Percentiles rank a stretch among this genome's conserved stretches.
phyloP scores from a whole-genome alignment of 2,888 invertebrate genomes.

The Xanthostigma xanthostigma region DNA sequence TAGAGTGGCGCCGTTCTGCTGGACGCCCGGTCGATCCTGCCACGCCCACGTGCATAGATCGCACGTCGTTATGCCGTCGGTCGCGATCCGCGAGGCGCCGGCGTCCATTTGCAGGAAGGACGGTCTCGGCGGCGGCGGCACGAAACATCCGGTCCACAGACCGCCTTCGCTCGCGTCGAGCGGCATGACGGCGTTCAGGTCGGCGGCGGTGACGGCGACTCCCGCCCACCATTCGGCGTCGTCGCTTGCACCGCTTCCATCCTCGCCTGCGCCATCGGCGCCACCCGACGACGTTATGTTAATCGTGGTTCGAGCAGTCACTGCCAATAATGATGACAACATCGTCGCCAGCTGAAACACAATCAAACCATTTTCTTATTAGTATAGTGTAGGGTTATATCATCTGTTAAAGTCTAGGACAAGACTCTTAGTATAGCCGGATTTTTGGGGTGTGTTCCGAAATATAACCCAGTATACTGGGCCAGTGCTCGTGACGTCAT shows the following conservation, averaged over 20 bases:
- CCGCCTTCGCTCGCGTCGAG: constrained; percentile 25
- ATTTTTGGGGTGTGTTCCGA: too few relatives aligned
- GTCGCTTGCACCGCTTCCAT: constrained; percentile 7
- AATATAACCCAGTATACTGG: too few relatives aligned
- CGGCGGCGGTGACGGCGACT: constrained; percentile 16
- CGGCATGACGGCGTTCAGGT: constrained; percentile 13
- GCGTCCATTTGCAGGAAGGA: constrained; percentile 47
- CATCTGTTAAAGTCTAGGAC: too few relatives aligned
- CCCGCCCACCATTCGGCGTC: constrained; percentile 7
- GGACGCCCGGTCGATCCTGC: constrained; percentile 25
- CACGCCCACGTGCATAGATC: constrained; percentile 61
- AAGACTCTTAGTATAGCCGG: too few relatives aligned
- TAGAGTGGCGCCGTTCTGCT: constrained; percentile 19
- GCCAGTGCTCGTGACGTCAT: too few relatives aligned
- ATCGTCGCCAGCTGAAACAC: too few relatives aligned
- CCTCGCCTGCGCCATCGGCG: constrained; percentile 9
- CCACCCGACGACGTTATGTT: constrained; percentile 5
- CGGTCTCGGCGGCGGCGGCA: constrained; percentile 52
- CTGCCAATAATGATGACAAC: too few relatives aligned
- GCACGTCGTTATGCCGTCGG: constrained; percentile 56
- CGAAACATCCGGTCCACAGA: constrained; percentile 33
- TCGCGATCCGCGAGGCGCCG: constrained; percentile 11
- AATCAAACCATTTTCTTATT: too few relatives aligned
- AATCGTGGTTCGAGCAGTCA: not conserved
- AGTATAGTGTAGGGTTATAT: too few relatives aligned